These are phyloP conservation scores for Podabrus alpinus DNA, from an alignment of 2,888 invertebrate species.

Conservation along the genomic window DNA sequence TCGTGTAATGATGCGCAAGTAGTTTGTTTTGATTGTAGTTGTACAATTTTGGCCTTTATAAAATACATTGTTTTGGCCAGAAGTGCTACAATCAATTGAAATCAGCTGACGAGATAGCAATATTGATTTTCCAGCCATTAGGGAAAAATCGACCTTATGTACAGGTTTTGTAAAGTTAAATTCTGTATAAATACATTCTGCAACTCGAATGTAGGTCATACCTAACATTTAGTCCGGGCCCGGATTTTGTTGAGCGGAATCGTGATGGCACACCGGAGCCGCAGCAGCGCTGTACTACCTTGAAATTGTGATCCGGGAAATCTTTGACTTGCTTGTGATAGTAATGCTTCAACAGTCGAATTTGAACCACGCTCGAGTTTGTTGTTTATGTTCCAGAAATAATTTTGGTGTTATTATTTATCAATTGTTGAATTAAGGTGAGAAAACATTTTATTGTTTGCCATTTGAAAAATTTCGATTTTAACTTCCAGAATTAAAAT, in stretches of 20 bases:
- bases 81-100: background rate
- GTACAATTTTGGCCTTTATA: background rate
- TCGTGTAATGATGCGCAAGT: background rate
- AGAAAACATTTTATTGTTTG: background rate
- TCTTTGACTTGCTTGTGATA: constrained; percentile 19
- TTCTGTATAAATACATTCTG: constrained; percentile 8
- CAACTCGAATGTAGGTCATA: constrained; percentile 34
- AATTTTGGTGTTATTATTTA: background rate
- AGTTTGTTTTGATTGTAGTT: background rate
- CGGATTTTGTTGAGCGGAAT: constrained; percentile 10
- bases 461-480: background rate
- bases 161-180: background rate
- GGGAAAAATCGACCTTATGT: background rate
- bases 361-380: constrained; percentile 21
- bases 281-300: background rate
- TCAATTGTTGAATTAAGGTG: background rate
- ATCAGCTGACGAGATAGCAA: background rate
- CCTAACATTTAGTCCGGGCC: constrained; percentile 33
- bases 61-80: background rate
- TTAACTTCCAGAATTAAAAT: background rate
- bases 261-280: background rate
- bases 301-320: constrained; percentile 12
- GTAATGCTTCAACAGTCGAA: constrained; percentile 28
- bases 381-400: constrained; percentile 16
- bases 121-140: background rate